These are phyloP conservation scores for Drosophila santomea DNA, from an alignment of 1,140 invertebrate species.

Conservation along the genomic window DNA sequence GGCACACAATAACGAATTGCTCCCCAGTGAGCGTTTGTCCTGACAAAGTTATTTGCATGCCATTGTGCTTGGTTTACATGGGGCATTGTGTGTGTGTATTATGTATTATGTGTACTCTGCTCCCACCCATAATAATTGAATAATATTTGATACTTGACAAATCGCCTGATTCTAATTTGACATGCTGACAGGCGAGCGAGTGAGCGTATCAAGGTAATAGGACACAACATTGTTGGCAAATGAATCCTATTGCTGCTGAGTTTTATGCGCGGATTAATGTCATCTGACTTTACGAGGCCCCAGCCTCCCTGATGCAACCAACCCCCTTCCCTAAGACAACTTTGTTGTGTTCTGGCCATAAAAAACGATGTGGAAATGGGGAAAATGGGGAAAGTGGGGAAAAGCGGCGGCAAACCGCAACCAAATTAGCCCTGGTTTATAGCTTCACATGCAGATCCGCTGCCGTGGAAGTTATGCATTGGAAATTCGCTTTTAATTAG, in stretches of 20 bases:
- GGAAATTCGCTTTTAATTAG: slow-evolving; percentile 78
- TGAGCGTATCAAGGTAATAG: slow-evolving; percentile 42
- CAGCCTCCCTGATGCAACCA: slow-evolving; percentile 45
- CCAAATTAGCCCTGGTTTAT: slow-evolving; percentile 75
- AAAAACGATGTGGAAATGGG: slow-evolving; percentile 48
- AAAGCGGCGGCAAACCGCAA: slow-evolving; percentile 30
- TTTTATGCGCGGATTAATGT: slow-evolving; percentile 72
- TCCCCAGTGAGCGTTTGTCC: slow-evolving; percentile 73
- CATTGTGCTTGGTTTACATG: slow-evolving; percentile 27
- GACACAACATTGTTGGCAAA: slow-evolving; percentile 40
- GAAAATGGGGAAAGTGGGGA: neutral
- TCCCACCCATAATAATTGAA: slow-evolving; percentile 76
- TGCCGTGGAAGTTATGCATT: slow-evolving; percentile 76
- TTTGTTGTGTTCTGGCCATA: slow-evolving; percentile 63
- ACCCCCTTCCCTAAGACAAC: slow-evolving; percentile 43
- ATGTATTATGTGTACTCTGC: neutral
- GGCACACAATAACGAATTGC: slow-evolving; percentile 68
- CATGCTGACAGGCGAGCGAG: slow-evolving; percentile 55
- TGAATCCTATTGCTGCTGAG: slow-evolving; percentile 43
- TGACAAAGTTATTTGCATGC: slow-evolving; percentile 74
- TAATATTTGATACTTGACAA: slow-evolving; percentile 83
- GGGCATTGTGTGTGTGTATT: too few species aligned
- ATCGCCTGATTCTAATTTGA: slow-evolving; percentile 80
- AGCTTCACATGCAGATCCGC: slow-evolving; percentile 52
- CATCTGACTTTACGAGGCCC: slow-evolving; percentile 65